These are phyloP conservation scores for Macquaria australasica DNA, from an alignment of 2,113 vertebrate species.

Conservation along the genomic window DNA sequence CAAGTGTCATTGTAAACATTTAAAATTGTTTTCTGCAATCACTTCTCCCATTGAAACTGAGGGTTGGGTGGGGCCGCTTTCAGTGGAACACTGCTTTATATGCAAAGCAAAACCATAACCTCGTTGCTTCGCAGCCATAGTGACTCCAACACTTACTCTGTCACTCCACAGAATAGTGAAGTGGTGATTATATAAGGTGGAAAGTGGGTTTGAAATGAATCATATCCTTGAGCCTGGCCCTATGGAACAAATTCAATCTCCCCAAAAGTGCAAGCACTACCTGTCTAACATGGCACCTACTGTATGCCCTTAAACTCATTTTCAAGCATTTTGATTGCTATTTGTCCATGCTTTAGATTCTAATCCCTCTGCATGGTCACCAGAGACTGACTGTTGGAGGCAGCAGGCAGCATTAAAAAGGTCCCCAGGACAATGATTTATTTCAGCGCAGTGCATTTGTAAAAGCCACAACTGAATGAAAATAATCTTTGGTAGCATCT, in stretches of 20 bases:
- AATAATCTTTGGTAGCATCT: background rate
- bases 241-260: conserved; percentile 54
- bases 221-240: conserved; percentile 41
- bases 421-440: conserved; percentile 38
- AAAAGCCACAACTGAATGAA: conserved; percentile 27
- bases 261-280: conserved; percentile 42
- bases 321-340: conserved; percentile 50
- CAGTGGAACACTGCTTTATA: conserved; percentile 9
- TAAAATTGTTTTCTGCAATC: background rate
- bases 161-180: conserved; percentile 41
- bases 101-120: conserved; percentile 46
- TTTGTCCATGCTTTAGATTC: conserved; percentile 48
- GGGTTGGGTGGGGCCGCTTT: background rate
- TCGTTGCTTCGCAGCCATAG: conserved; percentile 10
- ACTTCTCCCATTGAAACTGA: background rate
- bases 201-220: conserved; percentile 62
- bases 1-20: background rate
- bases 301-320: conserved; percentile 39
- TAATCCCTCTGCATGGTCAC: conserved; percentile 37
- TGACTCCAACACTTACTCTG: conserved; percentile 43
- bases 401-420: conserved; percentile 31
- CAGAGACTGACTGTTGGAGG: conserved; percentile 26
- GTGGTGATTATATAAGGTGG: conserved; percentile 55
- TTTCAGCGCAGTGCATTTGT: conserved; percentile 20
- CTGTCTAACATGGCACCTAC: conserved; percentile 24